Evolutionary conservation across 2,888 invertebrate genomes (phyloP).

Genomic region (Zaprionus obscuricornis): DNA sequence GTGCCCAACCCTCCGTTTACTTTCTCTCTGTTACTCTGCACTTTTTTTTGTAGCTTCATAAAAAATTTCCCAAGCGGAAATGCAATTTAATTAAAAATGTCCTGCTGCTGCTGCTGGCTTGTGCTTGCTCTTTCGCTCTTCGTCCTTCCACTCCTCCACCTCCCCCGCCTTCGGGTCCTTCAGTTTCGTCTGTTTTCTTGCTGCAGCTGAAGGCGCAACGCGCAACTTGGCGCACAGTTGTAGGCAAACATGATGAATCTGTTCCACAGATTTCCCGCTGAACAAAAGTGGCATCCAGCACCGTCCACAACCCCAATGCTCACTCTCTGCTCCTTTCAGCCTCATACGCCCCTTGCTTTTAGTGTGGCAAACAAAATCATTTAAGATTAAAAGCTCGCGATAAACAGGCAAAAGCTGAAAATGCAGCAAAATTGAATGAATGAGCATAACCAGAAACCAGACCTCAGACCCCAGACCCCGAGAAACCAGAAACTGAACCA

Average conservation of each 20-base stretch:
- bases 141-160: slow-evolving; percentile 4
- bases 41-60: slow-evolving; percentile 72
- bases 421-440: slow-evolving; percentile 58
- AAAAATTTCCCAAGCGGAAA: slow-evolving; percentile 81
- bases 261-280: slow-evolving; percentile 75
- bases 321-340: background rate
- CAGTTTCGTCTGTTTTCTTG: background rate
- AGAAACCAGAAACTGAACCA: too few species aligned
- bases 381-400: slow-evolving; percentile 73
- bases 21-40: slow-evolving; percentile 1
- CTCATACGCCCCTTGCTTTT: background rate
- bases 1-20: background rate
- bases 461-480: background rate
- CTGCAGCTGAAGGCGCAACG: slow-evolving; percentile 27
- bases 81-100: slow-evolving; percentile 82
- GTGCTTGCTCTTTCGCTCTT: slow-evolving; percentile 17
- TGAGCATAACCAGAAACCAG: background rate
- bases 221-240: slow-evolving; percentile 62
- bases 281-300: slow-evolving; percentile 51
- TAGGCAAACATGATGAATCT: slow-evolving; percentile 78
- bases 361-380: slow-evolving; percentile 60
- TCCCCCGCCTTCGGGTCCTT: background rate
- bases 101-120: slow-evolving; percentile 59
- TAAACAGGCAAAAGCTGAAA: slow-evolving; percentile 58
- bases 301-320: background rate